Base-by-base conservation (phyloP, 2,113 vertebrate species). In the Alexandromys fortis region DNA sequence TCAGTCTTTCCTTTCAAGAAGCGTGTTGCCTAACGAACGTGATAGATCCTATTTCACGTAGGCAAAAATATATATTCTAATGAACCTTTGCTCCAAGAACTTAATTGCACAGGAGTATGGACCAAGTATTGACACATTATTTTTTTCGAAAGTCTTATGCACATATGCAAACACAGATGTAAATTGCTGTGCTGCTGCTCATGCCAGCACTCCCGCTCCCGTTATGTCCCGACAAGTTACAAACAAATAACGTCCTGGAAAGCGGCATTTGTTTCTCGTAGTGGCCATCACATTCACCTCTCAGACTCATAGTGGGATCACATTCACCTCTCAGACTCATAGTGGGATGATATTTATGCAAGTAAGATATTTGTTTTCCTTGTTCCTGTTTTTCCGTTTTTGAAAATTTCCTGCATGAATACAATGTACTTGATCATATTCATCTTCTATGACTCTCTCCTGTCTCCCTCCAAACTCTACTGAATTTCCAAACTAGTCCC, bases 1-100 rank as follows among this genome's bases (percentile, higher is more conserved):
- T 30, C 47, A 72, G 4, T 63, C 28, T 92, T 68, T 92, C 35
- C 7, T 91, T 58, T 91, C 90, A 94, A 89, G 22, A 73, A 89
- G 67, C 3, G 21, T 89, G 33, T 28, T 4, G 33, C 68, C 47
- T 91, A 89, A 63, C 83, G 79, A 77, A 89, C 14, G 22, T 82
- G 47, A 55, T 68, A 38, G 47, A 94, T 73, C n/a, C 91, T 47
- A 45, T 0, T 68, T 42, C 19, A 94, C 12, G 49, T 78, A 28
- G 70, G 38, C 61, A 92, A 89, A 78, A 89, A 78, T 95, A 8
- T 49, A 73, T 81, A 3, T 78, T 28, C 3, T 45, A 96, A 78
- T 90, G 33, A 63, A 89, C 76, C 68, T 55, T 91, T 45, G 76
- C 2, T 35, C 28, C 83, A 38, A 49, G n/a, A 90, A 91, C 33